Percentiles rank a stretch among this genome's conserved stretches.
These are phyloP conservation scores for Amorpha juglandis DNA, from an alignment of 2,888 invertebrate genomes.

Conservation along the genomic window DNA sequence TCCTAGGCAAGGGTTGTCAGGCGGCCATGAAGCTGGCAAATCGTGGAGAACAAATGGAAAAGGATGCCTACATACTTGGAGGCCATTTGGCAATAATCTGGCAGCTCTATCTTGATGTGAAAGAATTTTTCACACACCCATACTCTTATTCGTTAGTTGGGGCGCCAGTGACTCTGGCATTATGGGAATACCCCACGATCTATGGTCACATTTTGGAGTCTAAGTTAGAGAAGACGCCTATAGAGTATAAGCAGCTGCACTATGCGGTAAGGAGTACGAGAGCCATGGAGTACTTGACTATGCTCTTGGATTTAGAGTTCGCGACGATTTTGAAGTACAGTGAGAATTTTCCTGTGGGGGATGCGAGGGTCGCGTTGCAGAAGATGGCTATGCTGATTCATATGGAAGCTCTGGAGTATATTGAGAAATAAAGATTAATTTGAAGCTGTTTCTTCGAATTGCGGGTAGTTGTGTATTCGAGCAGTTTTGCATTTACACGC, in stretches of 20 bases:
- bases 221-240: constrained; percentile 57
- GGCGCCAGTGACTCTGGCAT: constrained; percentile 65
- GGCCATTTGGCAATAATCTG: constrained; percentile 74
- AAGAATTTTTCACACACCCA: constrained; percentile 75
- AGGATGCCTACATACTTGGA: constrained; percentile 68
- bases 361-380: constrained; percentile 66
- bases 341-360: constrained; percentile 66
- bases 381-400: constrained; percentile 75
- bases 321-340: constrained; percentile 60
- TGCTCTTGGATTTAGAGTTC: constrained; percentile 67
- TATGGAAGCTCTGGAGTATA: constrained; percentile 67
- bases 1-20: constrained; percentile 76
- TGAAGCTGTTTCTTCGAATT: not conserved
- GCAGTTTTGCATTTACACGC: too few relatives aligned
- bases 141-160: constrained; percentile 72
- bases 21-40: constrained; percentile 72
- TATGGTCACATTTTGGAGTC: constrained; percentile 67
- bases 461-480: not conserved
- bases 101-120: constrained; percentile 74
- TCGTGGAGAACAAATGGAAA: constrained; percentile 58
- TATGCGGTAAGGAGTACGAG: constrained; percentile 71
- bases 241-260: constrained; percentile 68
- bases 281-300: constrained; percentile 65
- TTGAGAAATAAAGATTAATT: constrained; percentile 55
- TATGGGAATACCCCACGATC: constrained; percentile 75